phyloP scores from a whole-genome alignment of 1,140 invertebrate genomes.

The Platorchestia sp. region DNA sequence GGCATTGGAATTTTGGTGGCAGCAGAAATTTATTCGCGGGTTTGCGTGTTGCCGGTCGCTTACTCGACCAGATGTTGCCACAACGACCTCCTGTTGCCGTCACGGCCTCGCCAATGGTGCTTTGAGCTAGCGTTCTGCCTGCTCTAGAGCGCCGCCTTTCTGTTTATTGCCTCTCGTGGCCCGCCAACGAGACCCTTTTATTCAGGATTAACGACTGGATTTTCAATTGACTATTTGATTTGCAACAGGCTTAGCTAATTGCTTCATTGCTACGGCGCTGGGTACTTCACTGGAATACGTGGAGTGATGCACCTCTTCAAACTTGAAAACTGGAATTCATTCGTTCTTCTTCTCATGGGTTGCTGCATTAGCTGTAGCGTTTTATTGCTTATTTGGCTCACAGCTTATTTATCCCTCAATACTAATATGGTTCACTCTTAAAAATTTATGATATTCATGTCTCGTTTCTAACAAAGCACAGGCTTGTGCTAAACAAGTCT shows the following conservation, averaged over 20 bases:
- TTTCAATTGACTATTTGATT: background rate
- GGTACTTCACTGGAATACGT: too few relatives aligned
- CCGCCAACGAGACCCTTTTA: background rate
- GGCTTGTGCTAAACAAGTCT: too few relatives aligned
- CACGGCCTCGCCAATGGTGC: background rate
- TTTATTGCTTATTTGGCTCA: too few relatives aligned
- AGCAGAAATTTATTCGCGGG: background rate
- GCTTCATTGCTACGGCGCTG: too few relatives aligned
- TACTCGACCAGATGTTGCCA: background rate
- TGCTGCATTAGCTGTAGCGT: too few relatives aligned
- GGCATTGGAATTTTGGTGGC: background rate
- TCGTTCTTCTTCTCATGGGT: too few relatives aligned
- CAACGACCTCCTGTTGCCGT: background rate
- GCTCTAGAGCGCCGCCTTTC: background rate
- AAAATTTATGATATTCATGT: too few relatives aligned
- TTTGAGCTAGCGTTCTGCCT: background rate
- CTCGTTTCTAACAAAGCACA: too few relatives aligned
- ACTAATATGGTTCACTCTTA: too few relatives aligned
- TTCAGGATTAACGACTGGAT: background rate
- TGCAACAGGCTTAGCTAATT: background rate
- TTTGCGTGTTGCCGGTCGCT: slow-evolving; percentile 2
- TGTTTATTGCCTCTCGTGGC: background rate
- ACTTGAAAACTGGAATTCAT: too few relatives aligned
- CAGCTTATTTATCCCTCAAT: too few relatives aligned
- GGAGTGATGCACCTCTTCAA: too few relatives aligned